Base-by-base conservation (phyloP, 2,888 invertebrate species). In the Pterostichus niger region DNA sequence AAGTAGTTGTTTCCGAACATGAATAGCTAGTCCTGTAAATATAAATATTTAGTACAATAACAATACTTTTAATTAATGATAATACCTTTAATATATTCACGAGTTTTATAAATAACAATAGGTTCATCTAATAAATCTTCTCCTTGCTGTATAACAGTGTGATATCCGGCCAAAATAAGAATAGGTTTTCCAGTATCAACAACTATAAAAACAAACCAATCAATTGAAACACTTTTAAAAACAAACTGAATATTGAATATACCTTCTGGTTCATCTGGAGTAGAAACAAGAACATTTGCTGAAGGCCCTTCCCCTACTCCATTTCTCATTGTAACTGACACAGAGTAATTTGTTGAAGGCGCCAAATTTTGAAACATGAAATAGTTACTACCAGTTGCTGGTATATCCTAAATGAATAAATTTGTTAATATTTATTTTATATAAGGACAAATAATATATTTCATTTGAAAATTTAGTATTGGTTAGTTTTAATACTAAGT, bases 281-380 rank as follows among this genome's bases (percentile, higher is more conserved):
- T 96, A 5, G 93, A 92, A 11, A 96, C 93, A 78, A 91, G 91
- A 9, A 92, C 92, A 78, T 90, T 90, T 0, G 94, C 93, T 5
- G 93, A 90, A 0, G 97, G 97, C 2, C 97, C 96, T 86, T 95
- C 94, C 2, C 97, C 97, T 40, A 94, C 93, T 1, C 93, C 93
- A 88, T 97, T 97, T 85, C 95, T 91, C 94, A 96, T 96, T 2
- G 94, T 93, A 24, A 97, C 92, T 11, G 94, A 93, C n/a, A 97
- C 92, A 6, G 93, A 93, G 88, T 97, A 97, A 87, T 94, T 94
- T 24, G 93, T 92, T 31, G 93, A 92, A 0, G 96, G 93, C 76
- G 92, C 90, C 84, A 97, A 90, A 88, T 95, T 94, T 90, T 94
- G 94, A 86, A 96, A 94, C 92, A 96, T 94, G 89, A 95, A 95